Base-by-base conservation (phyloP, 2,113 vertebrate species). In the Nematolebias whitei region DNA sequence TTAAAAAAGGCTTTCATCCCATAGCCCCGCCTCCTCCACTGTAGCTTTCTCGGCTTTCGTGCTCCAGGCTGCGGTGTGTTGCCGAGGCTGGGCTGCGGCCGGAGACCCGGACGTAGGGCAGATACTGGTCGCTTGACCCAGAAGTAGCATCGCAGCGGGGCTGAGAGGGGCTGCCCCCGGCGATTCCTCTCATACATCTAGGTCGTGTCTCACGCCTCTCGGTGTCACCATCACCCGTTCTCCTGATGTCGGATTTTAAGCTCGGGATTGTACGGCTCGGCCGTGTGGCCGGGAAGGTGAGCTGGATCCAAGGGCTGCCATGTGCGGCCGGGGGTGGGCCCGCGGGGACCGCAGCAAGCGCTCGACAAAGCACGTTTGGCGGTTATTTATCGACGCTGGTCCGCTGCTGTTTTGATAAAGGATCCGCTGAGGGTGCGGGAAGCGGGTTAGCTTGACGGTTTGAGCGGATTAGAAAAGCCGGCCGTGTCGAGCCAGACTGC, bases 271-370 rank as follows among this genome's bases (percentile, higher is more conserved):
- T 98, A 75, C 94, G 96, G 87, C 95, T 98, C 88, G 96, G 96
- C 93, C 95, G 96, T 92, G 95, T 97, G 93, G 96, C 95, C 89
- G 96, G 96, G 89, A 98, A 97, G 95, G 96, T 98, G 94, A 91
- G 94, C 79, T 80, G 85, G 76, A 87, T 85, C 75, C 72, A 29
- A 29, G 26, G 76, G 75, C 92, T 89, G 88, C 92, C 93, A 94
- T 94, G 93, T 94, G 93, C 90, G 87, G 77, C 80, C 74, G 84
- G 87, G 85, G 80, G 76, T 87, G 90, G 89, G 86, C 86, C 85
- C 80, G 47, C 60, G 61, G 76, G 86, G 75, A 85, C 16, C 65
- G 70, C 29, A 70, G 70, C 79, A 84, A 58, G 38, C 45, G 39
- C 16, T 20, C 1, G 29, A 51, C 83, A 63, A 74, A 47, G 55